Base-by-base conservation (phyloP, 2,888 invertebrate species). In the Callimorpha dominula region DNA sequence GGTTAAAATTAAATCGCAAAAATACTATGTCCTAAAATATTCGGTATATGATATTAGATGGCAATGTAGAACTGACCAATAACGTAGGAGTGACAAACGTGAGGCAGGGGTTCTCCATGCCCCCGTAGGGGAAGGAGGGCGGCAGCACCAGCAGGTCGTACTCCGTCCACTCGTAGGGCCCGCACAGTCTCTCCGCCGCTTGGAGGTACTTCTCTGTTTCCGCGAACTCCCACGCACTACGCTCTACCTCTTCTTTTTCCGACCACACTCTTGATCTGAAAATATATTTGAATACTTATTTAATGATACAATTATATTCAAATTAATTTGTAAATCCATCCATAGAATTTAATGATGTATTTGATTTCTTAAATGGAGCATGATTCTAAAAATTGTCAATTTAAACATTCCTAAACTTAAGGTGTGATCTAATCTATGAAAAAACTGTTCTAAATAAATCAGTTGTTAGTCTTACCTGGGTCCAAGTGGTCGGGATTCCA, bases 71-170 rank as follows among this genome's bases (percentile, higher is more conserved):
- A 66, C 96, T 96, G 90, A 98, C 98, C 95, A 99, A 93, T 68
- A 99, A 88, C 0, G 99, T 99, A 6, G 99, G 99, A 0, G 99
- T 99, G 5, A 99, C 97, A 93, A 99, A 99, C 0, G 99, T 99
- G 68, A 99, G 93, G 89, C 99, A 99, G 0, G 99, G 99, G 95
- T 99, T 99, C 93, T 99, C 99, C 99, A 99, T 99, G 40, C 99
- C 99, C 0, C 99, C 99, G 89, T 97, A 99, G 0, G 99, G 99
- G 95, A 99, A 99, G 79, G 98, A 98, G 0, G 99, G 98, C 0
- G 99, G 99, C 87, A 99, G 96, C 60, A 99, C 98, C 57, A 99
- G 94, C 74, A 98, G 88, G 92, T 99, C 99, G 91, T 99, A 99
- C 81, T 97, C 96, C 9, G 97, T 97, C 99, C 99, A 99, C 71